Evolutionary conservation across 1,140 invertebrate genomes (phyloP).

Genomic region (Ridgeia piscesae): DNA sequence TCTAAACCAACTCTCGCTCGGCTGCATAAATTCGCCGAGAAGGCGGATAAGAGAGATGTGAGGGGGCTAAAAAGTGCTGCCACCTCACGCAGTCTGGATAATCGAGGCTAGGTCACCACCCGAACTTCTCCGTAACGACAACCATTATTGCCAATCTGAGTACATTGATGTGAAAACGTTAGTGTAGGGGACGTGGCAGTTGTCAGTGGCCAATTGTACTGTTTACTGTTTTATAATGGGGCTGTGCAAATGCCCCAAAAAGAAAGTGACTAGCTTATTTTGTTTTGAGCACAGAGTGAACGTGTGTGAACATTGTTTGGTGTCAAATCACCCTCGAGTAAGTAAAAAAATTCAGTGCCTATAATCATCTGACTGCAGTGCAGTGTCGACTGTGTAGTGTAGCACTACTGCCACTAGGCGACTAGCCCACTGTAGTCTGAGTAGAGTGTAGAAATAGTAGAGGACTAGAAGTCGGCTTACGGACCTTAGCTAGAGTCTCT

Average conservation of each 20-base stretch:
- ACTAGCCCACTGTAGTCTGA: no score
- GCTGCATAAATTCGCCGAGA: no score
- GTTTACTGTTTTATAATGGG: conserved; percentile 70
- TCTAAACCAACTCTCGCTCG: no score
- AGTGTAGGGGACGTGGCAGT: neutral
- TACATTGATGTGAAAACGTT: neutral
- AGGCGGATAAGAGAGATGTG: no score
- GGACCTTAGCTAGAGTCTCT: no score
- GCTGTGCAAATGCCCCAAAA: conserved; percentile 95
- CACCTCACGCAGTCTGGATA: no score
- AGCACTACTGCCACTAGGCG: no score
- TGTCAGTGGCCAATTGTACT: neutral
- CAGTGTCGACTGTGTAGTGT: no score
- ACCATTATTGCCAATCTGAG: neutral
- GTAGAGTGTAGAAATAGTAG: no score
- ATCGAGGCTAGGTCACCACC: neutral
- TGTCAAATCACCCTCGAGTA: conserved; percentile 93
- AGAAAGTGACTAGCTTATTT: conserved; percentile 94
- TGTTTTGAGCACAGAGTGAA: conserved; percentile 98
- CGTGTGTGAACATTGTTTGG: conserved; percentile 97
- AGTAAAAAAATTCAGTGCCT: conserved; percentile 42
- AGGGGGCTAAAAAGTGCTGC: no score
- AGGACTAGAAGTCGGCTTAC: no score
- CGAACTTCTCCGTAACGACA: neutral
- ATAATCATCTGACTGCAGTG: no score